Evolutionary conservation across 2,113 vertebrate species (phyloP).

Genomic region (Dipodomys ordii): DNA sequence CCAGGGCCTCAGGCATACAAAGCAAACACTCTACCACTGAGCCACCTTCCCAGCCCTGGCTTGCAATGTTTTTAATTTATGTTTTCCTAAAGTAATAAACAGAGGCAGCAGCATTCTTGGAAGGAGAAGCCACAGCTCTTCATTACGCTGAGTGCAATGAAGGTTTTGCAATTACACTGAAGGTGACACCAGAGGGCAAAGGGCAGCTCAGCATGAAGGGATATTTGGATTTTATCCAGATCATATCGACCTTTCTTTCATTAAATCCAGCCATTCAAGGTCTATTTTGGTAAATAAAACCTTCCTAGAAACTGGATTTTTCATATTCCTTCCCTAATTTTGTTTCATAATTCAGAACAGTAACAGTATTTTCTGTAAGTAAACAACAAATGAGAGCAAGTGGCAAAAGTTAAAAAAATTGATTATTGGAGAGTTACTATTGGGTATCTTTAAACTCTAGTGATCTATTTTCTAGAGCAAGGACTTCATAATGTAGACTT

Average conservation of each 20-base stretch:
- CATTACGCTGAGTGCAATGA: background rate
- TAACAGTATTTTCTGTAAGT: background rate
- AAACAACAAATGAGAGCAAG: background rate
- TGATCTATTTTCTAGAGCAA: background rate
- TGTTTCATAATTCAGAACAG: background rate
- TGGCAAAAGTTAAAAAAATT: background rate
- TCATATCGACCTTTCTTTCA: background rate
- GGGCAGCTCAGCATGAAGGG: background rate
- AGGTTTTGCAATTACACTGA: background rate
- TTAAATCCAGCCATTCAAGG: background rate
- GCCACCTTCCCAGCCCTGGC: background rate
- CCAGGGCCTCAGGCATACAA: too few relatives aligned
- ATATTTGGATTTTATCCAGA: background rate
- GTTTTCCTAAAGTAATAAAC: background rate
- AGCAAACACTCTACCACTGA: too few relatives aligned
- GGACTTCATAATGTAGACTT: background rate
- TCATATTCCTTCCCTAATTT: background rate
- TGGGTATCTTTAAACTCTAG: background rate
- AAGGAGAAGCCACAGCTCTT: background rate
- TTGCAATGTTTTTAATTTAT: background rate
- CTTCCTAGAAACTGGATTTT: background rate
- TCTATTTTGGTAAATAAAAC: background rate
- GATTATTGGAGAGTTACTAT: background rate
- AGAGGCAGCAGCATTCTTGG: conserved; percentile 2
- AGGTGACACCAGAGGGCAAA: background rate